Conservation (phyloP, 2,888 invertebrate genomes). For the Dilophus febrilis region DNA sequence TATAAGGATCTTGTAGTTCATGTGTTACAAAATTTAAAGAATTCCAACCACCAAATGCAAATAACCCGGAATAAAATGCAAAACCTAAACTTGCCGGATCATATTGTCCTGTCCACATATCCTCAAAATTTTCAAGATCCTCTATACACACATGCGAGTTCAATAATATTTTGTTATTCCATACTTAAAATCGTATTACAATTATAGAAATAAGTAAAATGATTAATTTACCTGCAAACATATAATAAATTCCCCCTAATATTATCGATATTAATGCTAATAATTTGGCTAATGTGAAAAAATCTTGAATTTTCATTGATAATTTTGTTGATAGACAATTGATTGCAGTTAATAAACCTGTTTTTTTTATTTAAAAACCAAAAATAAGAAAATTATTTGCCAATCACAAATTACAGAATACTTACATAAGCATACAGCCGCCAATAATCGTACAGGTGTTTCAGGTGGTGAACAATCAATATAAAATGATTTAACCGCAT, state of each 20-base stretch:
- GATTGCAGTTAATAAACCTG: constrained; percentile 73
- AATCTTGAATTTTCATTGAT: constrained; percentile 78
- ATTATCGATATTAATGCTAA: constrained; percentile 67
- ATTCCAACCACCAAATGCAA: constrained; percentile 90
- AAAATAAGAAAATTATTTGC: too few species aligned
- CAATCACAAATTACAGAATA: too few species aligned
- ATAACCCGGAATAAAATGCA: constrained; percentile 71
- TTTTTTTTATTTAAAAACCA: too few species aligned
- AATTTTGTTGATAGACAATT: constrained; percentile 79
- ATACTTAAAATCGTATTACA: too few species aligned
- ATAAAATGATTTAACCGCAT: constrained; percentile 75
- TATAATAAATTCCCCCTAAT: constrained; percentile 58
- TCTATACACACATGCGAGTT: too few species aligned
- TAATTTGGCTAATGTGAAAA: constrained; percentile 77
- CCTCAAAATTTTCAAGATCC: constrained; percentile 45
- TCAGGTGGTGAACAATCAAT: constrained; percentile 59
- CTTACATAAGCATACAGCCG: constrained; percentile 72
- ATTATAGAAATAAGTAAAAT: too few species aligned
- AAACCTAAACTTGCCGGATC: constrained; percentile 44
- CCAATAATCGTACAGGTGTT: constrained; percentile 57
- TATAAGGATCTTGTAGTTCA: constrained; percentile 83
- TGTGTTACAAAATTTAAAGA: constrained; percentile 90
- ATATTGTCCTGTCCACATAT: constrained; percentile 50
- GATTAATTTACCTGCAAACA: constrained; percentile 51
- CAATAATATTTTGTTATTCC: too few species aligned